Conservation (phyloP, 2,888 invertebrate genomes). For the Ectemnius lituratus region DNA sequence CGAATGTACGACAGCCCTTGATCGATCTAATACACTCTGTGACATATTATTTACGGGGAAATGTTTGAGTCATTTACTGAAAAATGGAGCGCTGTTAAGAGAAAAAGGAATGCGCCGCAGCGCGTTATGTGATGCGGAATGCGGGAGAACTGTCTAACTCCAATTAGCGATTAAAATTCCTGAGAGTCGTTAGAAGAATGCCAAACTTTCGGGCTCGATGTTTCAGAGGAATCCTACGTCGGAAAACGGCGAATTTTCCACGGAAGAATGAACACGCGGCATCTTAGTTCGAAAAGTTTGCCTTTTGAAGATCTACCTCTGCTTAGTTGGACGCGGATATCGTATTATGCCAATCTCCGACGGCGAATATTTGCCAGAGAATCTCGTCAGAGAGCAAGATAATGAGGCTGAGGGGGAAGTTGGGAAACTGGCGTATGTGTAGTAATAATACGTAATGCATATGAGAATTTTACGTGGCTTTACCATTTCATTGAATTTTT, state of each 20-base stretch:
- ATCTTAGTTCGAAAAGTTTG: slow-evolving; percentile 39
- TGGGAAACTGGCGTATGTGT: background rate
- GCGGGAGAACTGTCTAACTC: background rate
- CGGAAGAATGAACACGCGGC: slow-evolving; percentile 44
- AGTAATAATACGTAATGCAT: slow-evolving; percentile 17
- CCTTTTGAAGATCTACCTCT: slow-evolving; percentile 29
- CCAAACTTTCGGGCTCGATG: slow-evolving; percentile 9
- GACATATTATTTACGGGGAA: too few species aligned
- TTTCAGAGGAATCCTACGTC: slow-evolving; percentile 16
- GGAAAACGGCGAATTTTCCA: slow-evolving; percentile 29
- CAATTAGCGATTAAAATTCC: slow-evolving; percentile 7
- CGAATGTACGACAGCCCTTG: too few species aligned
- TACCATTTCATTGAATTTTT: background rate
- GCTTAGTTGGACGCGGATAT: slow-evolving; percentile 30
- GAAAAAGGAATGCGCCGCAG: too few species aligned
- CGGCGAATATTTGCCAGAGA: background rate
- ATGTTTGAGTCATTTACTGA: too few species aligned
- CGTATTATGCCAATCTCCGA: slow-evolving; percentile 4
- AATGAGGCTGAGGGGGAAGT: background rate
- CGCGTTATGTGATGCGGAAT: background rate
- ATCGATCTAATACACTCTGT: too few species aligned
- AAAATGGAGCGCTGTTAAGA: too few species aligned
- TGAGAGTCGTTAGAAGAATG: slow-evolving; percentile 23
- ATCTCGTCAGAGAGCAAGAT: slow-evolving; percentile 2
- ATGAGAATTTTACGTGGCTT: slow-evolving; percentile 19